These are phyloP conservation scores for Brachionus rubens DNA, from an alignment of 1,140 invertebrate genomes.

Conservation along the genomic window DNA sequence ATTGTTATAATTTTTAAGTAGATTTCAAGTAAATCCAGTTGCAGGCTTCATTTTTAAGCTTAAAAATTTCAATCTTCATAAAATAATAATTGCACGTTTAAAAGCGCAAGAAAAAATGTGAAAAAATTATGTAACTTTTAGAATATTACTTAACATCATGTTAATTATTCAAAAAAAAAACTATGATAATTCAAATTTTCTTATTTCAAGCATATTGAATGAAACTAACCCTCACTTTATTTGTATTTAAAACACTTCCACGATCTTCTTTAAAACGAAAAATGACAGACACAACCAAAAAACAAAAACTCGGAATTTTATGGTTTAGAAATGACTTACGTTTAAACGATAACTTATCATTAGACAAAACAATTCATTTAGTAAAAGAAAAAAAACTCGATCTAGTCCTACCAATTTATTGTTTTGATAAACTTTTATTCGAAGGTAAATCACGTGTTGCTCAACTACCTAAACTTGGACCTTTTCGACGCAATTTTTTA, in stretches of 20 bases:
- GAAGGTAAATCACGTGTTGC: constrained; percentile 53
- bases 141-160: neutral
- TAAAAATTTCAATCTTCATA: neutral
- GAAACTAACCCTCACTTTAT: neutral
- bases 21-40: too few relatives aligned
- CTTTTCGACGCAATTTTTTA: constrained; percentile 54
- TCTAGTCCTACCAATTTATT: constrained; percentile 56
- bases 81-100: constrained; percentile 29
- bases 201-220: neutral
- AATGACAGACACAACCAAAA: neutral
- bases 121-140: neutral
- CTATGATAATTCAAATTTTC: too few relatives aligned
- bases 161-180: neutral
- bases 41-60: too few relatives aligned
- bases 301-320: constrained; percentile 39
- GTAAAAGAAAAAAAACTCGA: constrained; percentile 49
- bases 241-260: neutral
- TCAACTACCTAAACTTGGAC: constrained; percentile 56
- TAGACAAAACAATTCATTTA: constrained; percentile 49
- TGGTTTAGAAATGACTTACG: constrained; percentile 54
- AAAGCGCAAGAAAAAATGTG: neutral
- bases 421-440: constrained; percentile 58
- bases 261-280: neutral
- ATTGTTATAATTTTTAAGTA: too few relatives aligned
- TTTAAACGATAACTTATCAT: constrained; percentile 54